Evolutionary conservation across 1,140 invertebrate species (phyloP).

Genomic region (Meloidogyne floridensis): DNA sequence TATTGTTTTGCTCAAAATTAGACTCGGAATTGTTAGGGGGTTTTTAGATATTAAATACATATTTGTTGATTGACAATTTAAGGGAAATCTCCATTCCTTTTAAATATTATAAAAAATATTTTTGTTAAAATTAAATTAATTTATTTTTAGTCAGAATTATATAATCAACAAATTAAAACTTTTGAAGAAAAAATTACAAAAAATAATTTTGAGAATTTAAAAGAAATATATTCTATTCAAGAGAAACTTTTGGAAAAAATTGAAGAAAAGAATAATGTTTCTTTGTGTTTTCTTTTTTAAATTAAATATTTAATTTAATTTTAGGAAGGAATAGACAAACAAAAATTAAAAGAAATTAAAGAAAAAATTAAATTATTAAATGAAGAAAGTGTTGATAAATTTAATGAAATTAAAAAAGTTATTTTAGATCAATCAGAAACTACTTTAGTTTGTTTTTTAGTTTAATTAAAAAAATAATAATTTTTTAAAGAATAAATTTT

Average conservation of each 20-base stretch:
- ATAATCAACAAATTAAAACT: neutral
- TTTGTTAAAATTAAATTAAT: too few species aligned
- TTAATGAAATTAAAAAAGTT: neutral
- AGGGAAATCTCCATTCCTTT: too few species aligned
- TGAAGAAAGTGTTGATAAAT: neutral
- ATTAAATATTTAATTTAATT: neutral
- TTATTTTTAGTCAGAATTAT: neutral
- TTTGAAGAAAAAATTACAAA: neutral
- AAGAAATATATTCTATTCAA: neutral
- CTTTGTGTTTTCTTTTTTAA: neutral
- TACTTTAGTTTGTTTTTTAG: neutral
- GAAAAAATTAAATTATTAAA: neutral
- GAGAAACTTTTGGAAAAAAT: neutral
- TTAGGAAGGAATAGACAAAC: neutral
- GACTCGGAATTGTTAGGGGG: too few species aligned
- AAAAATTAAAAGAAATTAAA: neutral
- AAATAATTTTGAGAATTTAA: constrained; percentile 5
- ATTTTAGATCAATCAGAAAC: neutral
- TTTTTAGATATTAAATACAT: too few species aligned
- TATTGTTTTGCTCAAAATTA: too few species aligned
- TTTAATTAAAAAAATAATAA: neutral
- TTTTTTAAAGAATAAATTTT: neutral
- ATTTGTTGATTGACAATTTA: too few species aligned
- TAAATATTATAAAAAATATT: too few species aligned
- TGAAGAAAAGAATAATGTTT: neutral